Evolutionary conservation across 2,797 vertebrate species (phyloP).

Genomic region (Varecia variegata): DNA sequence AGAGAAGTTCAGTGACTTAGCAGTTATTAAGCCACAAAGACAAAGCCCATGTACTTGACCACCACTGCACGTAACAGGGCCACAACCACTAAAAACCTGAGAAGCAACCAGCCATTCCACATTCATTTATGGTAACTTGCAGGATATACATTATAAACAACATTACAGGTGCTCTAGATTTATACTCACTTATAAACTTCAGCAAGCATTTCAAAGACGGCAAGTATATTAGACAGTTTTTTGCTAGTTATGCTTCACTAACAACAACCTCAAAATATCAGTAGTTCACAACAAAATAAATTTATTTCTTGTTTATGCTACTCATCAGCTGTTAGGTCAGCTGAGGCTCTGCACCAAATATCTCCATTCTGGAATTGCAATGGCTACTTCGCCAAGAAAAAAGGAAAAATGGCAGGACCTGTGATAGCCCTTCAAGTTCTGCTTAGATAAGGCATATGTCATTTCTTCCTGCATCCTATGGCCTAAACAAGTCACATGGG

Average conservation of each 20-base stretch:
- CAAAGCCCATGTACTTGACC: neutral
- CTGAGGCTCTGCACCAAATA: neutral
- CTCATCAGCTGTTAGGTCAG: neutral
- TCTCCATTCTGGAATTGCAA: neutral
- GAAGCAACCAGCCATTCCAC: neutral
- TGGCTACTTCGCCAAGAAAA: neutral
- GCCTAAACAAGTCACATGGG: neutral
- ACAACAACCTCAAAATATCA: neutral
- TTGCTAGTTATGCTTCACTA: neutral
- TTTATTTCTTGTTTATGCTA: neutral
- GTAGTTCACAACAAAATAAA: neutral
- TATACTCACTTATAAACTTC: neutral
- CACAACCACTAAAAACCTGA: neutral
- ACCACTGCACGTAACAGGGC: neutral
- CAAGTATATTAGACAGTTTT: neutral
- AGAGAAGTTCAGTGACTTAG: neutral
- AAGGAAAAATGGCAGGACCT: neutral
- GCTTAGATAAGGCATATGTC: neutral
- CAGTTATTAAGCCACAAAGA: neutral
- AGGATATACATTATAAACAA: neutral
- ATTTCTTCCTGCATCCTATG: neutral
- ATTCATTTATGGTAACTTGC: neutral
- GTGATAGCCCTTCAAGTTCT: neutral
- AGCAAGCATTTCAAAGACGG: neutral
- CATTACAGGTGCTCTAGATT: neutral